Conservation (phyloP, 1,140 invertebrate species). For the Olivierus martensii region DNA sequence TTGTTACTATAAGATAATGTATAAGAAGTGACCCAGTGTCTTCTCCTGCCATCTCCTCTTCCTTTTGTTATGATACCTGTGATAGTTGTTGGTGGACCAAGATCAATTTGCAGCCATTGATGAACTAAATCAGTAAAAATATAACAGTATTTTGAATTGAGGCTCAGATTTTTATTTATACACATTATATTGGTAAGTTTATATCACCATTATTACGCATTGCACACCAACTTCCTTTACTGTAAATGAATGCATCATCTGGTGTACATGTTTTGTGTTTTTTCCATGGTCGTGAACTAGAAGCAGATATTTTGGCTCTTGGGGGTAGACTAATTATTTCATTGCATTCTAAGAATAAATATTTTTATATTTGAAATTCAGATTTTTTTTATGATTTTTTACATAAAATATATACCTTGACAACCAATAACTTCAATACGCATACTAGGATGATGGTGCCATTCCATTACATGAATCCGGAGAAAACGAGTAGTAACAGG, state of each 20-base stretch:
- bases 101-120: conserved; percentile 43
- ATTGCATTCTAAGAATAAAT: conserved; percentile 36
- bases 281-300: conserved; percentile 30
- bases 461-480: conserved; percentile 38
- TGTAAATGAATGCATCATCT: conserved; percentile 39
- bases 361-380: too few species aligned
- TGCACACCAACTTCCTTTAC: conserved; percentile 41
- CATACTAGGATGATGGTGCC: conserved; percentile 40
- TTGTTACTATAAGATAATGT: conserved; percentile 43
- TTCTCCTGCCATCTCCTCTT: conserved; percentile 35
- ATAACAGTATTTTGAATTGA: too few species aligned
- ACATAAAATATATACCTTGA: too few species aligned
- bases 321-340: conserved; percentile 38
- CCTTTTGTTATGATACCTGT: conserved; percentile 41
- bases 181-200: too few species aligned
- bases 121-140: conserved; percentile 28
- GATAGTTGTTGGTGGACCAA: conserved; percentile 41
- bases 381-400: too few species aligned
- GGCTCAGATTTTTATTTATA: too few species aligned
- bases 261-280: conserved; percentile 38
- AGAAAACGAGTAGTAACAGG: conserved; percentile 40
- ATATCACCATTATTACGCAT: conserved; percentile 35
- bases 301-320: conserved; percentile 37
- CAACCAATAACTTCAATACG: conserved; percentile 42
- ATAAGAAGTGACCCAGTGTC: conserved; percentile 42